Base-by-base conservation (phyloP, 1,140 invertebrate genomes). In the Tribolium madens region DNA sequence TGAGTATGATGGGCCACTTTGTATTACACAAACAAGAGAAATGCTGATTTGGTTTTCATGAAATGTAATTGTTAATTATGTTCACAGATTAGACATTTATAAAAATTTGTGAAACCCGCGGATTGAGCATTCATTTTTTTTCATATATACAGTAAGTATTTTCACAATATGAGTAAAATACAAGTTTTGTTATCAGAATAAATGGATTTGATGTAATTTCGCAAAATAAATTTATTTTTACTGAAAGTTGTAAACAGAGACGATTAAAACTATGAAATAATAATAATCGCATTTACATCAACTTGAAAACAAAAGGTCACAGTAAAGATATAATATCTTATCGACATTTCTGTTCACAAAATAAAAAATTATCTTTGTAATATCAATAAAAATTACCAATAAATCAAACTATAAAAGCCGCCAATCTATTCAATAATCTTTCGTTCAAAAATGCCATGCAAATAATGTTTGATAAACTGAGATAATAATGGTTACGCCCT, bases 351-450 rank as follows among this genome's bases (percentile, higher is more conserved):
- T 64, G 57, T 64, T 64, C 18, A 31, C 26, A 12, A 33, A 64
- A 33, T 18, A 64, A n/a, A 64, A 31, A 12, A 31, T 17, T 17
- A 57, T 57, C 52, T 57, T 57, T 64, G n/a, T 7, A 6, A n/a
- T 33, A 64, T 64, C 57, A 64, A 64, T 64, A 64, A 64, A 64
- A 64, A 64, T 64, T 31, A 33, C 21, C 26, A 33, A 31, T 64
- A 57, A 17, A 57, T n/a, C 33, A 21, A 57, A 57, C 14, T 18
- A 57, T 57, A 64, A 64, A 64, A 64, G 57, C 57, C 57, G 57
- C 26, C 57, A 64, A 33, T 64, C 26, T 31, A 21, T 26, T 21
- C 15, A 18, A 21, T 18, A 57, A 57, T 57, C 9, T 57, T 57
- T 57, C 52, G 1, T 57, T 17, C 4, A 36, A 17, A 57, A 14